These are phyloP conservation scores for Silvanus unidentatus DNA, from an alignment of 2,888 invertebrate species.

Conservation along the genomic window DNA sequence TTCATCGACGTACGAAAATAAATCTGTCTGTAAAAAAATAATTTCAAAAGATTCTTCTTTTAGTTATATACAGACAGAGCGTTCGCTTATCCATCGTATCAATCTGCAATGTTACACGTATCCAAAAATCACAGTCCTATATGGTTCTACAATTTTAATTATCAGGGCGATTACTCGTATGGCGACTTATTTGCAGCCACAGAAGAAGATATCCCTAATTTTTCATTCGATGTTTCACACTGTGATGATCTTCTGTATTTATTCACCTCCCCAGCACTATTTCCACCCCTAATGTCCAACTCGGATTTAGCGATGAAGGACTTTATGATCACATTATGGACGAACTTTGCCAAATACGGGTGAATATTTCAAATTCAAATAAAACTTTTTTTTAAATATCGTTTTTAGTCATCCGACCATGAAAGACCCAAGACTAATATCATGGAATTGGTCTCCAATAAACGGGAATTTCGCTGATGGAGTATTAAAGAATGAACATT, in stretches of 20 bases:
- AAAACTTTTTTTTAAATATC: background rate
- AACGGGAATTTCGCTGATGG: conserved; percentile 5
- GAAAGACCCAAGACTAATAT: no score
- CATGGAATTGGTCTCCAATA: conserved; percentile 16
- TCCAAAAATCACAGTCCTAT: conserved; percentile 39
- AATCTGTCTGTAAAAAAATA: background rate
- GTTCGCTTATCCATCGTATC: conserved; percentile 47
- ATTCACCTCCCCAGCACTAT: conserved; percentile 45
- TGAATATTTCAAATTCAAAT: no score
- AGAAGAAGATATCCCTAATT: conserved; percentile 23
- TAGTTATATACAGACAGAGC: conserved; percentile 50
- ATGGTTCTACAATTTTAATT: conserved; percentile 50
- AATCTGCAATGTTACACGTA: conserved; percentile 36
- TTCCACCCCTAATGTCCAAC: conserved; percentile 39
- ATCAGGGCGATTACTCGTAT: conserved; percentile 45
- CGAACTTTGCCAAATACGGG: conserved; percentile 49
- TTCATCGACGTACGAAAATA: conserved; percentile 33
- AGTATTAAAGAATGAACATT: conserved; percentile 18
- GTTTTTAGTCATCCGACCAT: no score
- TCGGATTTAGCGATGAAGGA: conserved; percentile 40
- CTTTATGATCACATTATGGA: conserved; percentile 44
- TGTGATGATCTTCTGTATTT: conserved; percentile 52
- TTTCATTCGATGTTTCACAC: conserved; percentile 44
- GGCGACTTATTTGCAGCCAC: conserved; percentile 44
- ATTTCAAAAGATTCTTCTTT: background rate